phyloP scores from a whole-genome alignment of 2,888 invertebrate genomes.

The Heterodera filipjevi region DNA sequence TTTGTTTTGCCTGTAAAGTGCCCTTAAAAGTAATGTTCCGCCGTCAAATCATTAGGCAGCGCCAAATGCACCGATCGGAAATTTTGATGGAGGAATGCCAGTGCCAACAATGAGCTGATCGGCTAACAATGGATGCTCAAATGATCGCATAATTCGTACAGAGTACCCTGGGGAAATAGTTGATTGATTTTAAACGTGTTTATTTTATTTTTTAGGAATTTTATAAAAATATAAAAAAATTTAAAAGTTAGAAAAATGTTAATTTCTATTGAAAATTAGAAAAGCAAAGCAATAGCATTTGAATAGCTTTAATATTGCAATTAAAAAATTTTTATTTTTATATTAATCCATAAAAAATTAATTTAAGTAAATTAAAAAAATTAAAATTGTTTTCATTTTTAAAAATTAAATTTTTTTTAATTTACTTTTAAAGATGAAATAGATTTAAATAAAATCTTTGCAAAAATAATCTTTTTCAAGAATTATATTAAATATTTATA shows the following conservation, averaged over 20 bases:
- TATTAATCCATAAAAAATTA: too few relatives aligned
- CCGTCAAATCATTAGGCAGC: neutral
- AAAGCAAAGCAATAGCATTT: too few relatives aligned
- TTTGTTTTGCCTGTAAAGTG: conserved; percentile 48
- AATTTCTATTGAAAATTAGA: too few relatives aligned
- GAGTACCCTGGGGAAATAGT: conserved; percentile 1
- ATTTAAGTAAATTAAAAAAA: neutral
- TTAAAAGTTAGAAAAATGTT: too few relatives aligned
- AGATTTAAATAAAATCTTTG: too few relatives aligned
- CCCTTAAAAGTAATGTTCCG: conserved; percentile 41
- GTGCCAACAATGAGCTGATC: conserved; percentile 55
- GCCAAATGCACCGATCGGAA: neutral
- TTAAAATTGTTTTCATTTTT: neutral
- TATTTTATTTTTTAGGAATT: too few relatives aligned
- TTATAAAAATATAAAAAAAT: too few relatives aligned
- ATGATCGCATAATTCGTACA: conserved; percentile 9
- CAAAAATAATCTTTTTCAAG: too few relatives aligned
- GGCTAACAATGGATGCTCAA: conserved; percentile 48
- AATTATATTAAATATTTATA: too few relatives aligned
- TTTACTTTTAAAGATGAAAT: too few relatives aligned
- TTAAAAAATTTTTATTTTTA: too few relatives aligned
- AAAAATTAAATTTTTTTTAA: neutral
- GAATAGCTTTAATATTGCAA: neutral
- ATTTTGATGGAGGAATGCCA: neutral
- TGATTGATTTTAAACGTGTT: too few relatives aligned